phyloP scores from a whole-genome alignment of 2,888 invertebrate genomes.

The Tenthredo notha region DNA sequence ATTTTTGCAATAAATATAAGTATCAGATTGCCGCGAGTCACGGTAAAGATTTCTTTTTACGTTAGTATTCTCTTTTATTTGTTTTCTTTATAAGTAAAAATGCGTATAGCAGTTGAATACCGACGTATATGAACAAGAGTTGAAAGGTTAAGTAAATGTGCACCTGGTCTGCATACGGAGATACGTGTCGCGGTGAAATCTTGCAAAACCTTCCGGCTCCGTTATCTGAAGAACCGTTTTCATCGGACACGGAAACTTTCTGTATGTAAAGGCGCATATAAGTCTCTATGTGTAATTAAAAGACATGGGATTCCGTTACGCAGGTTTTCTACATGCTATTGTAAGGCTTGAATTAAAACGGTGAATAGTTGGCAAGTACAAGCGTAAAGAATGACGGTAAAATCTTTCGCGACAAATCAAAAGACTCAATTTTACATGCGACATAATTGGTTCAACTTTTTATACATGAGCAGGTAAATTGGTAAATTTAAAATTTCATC shows the following conservation, averaged over 20 bases:
- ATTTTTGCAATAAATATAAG: neutral
- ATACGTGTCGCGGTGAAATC: slow-evolving; percentile 22
- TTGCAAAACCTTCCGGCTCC: slow-evolving; percentile 30
- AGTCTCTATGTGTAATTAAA: slow-evolving; percentile 22
- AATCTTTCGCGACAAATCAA: neutral
- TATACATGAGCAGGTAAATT: neutral
- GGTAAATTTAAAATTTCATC: neutral
- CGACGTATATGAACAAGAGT: slow-evolving; percentile 10
- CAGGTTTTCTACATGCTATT: slow-evolving; percentile 10
- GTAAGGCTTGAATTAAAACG: slow-evolving; percentile 28
- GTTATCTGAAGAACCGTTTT: slow-evolving; percentile 46
- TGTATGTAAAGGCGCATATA: neutral
- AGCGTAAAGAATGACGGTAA: slow-evolving; percentile 18
- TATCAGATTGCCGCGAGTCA: neutral
- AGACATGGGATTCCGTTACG: slow-evolving; percentile 4
- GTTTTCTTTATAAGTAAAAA: neutral
- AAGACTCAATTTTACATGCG: neutral
- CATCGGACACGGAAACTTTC: slow-evolving; percentile 34
- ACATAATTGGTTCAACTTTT: slow-evolving; percentile 8
- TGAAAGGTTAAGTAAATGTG: slow-evolving; percentile 35
- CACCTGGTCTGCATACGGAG: slow-evolving; percentile 6
- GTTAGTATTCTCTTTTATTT: neutral
- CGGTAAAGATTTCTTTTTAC: neutral
- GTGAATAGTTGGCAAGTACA: slow-evolving; percentile 9
- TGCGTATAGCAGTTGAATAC: neutral